phyloP scores from a whole-genome alignment of 2,113 vertebrate genomes.

The Cynocephalus volans region DNA sequence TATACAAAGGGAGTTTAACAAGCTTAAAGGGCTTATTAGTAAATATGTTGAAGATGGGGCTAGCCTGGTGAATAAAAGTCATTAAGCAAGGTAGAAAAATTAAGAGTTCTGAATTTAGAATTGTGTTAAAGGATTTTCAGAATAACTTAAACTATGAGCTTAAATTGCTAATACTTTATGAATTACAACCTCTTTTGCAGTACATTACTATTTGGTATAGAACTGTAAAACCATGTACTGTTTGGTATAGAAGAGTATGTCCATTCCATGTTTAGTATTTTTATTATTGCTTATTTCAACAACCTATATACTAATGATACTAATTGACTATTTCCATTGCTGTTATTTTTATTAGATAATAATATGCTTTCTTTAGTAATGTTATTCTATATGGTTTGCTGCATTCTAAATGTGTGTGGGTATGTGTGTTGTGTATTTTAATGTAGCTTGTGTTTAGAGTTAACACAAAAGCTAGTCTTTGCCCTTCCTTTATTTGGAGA shows the following conservation, averaged over 20 bases:
- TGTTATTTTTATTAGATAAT: slow-evolving; percentile 25
- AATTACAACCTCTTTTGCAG: slow-evolving; percentile 20
- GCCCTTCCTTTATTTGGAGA: not conserved
- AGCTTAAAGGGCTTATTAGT: not conserved
- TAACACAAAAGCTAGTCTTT: slow-evolving; percentile 3
- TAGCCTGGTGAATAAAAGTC: slow-evolving; percentile 1
- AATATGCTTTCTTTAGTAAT: slow-evolving; percentile 35
- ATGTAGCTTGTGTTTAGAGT: not conserved
- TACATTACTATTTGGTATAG: not conserved
- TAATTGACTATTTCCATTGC: not conserved
- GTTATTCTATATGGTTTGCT: slow-evolving; percentile 22
- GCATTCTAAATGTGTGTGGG: not conserved
- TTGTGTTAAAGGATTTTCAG: slow-evolving; percentile 34
- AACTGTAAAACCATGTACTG: not conserved
- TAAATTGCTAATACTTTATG: slow-evolving; percentile 6
- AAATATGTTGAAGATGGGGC: slow-evolving; percentile 10
- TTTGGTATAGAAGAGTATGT: no score
- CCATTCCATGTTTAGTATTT: slow-evolving; percentile 30
- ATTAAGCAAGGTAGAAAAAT: not conserved
- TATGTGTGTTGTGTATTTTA: not conserved
- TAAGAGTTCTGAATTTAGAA: slow-evolving; percentile 34
- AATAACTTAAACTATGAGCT: slow-evolving; percentile 2
- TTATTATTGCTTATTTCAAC: slow-evolving; percentile 33
- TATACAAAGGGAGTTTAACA: not conserved
- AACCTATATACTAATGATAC: not conserved